Conservation (phyloP, 2,797 vertebrate species). For the Avahi laniger region DNA sequence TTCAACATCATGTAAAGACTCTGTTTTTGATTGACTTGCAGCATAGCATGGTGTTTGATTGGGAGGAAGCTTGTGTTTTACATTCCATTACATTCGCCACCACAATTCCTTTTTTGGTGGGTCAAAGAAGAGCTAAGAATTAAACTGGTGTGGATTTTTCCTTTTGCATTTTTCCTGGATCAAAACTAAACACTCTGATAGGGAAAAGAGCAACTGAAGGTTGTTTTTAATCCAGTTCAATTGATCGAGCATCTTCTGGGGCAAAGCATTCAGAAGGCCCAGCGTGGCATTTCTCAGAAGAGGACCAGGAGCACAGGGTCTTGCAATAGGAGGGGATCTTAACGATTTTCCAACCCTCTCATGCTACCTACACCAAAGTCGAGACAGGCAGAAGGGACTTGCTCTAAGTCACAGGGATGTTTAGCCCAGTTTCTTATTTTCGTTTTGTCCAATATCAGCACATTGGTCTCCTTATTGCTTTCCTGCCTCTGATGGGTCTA, state of each 20-base stretch:
- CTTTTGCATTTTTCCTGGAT: background rate
- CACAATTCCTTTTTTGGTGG: background rate
- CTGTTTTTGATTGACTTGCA: background rate
- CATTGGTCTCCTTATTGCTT: background rate
- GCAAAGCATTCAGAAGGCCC: background rate
- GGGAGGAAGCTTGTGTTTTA: background rate
- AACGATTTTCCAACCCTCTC: background rate
- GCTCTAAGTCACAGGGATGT: background rate
- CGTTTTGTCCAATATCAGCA: background rate
- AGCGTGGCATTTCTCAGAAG: background rate
- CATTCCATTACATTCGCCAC: background rate
- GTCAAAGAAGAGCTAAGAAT: background rate
- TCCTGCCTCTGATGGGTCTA: background rate
- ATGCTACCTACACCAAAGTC: background rate
- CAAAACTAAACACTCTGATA: background rate
- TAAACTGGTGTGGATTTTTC: background rate
- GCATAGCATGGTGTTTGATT: background rate
- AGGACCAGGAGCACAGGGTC: no score
- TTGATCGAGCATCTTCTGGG: background rate
- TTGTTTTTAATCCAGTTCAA: background rate
- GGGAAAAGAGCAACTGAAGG: background rate
- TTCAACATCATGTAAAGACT: background rate
- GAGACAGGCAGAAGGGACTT: background rate
- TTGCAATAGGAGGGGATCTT: background rate
- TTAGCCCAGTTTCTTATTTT: background rate